Percentiles rank a stretch among this genome's conserved stretches.
These are phyloP conservation scores for Pseudopipra pipra DNA, from an alignment of 2,113 vertebrate species.

Conservation along the genomic window DNA sequence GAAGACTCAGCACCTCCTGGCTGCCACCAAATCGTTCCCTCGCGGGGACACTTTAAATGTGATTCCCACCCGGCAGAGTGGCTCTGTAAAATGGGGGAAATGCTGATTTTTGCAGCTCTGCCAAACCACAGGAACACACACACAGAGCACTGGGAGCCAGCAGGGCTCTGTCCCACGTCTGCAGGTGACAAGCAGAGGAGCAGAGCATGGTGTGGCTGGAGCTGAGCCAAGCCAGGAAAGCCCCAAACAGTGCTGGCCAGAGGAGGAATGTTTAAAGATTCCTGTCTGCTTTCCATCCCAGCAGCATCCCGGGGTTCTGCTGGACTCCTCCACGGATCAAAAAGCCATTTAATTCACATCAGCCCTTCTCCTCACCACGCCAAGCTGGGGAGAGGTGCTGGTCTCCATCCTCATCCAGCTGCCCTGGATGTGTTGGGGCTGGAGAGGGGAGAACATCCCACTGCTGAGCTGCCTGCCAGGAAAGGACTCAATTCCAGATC, in stretches of 20 bases:
- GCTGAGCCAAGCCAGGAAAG: neutral
- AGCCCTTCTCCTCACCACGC: accelerated
- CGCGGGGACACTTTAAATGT: accelerated
- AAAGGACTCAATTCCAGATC: neutral
- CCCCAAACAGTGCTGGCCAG: neutral
- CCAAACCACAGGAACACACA: neutral
- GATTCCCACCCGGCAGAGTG: neutral
- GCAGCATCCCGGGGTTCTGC: neutral
- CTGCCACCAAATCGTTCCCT: neutral
- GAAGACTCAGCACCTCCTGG: neutral
- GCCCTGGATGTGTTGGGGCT: accelerated
- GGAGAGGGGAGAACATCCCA: neutral
- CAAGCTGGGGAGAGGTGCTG: neutral
- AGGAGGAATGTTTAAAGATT: neutral
- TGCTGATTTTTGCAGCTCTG: neutral
- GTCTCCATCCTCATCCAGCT: neutral
- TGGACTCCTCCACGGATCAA: neutral
- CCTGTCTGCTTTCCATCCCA: neutral
- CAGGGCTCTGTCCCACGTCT: neutral
- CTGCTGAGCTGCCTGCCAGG: neutral
- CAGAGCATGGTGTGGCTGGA: neutral
- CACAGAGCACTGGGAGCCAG: neutral
- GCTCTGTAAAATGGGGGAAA: accelerated
- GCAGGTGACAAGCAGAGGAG: neutral
- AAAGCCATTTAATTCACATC: neutral